A percentile compares a stretch with the other conserved stretches of the same genome.
Conservation (phyloP, 2,797 vertebrate species). For the Todus mexicanus region DNA sequence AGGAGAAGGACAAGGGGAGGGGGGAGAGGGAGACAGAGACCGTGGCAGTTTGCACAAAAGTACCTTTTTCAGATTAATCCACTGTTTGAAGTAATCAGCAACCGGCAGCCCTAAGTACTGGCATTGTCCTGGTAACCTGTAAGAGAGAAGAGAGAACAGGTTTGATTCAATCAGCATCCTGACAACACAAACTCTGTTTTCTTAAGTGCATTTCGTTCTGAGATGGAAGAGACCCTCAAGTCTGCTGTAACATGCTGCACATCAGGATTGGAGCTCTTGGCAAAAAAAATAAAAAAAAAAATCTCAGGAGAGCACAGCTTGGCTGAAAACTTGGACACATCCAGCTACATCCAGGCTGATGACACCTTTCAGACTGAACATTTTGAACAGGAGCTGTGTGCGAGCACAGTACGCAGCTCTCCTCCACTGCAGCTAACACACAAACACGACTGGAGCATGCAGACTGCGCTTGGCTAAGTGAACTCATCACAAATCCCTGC, state of each 20-base stretch:
- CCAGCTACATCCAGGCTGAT: background rate
- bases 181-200: conserved; percentile 59
- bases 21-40: background rate
- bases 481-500: background rate
- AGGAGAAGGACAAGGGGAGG: conserved; percentile 43
- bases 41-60: conserved; percentile 54
- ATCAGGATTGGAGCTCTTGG: background rate
- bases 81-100: conserved; percentile 87
- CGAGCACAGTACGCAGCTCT: background rate
- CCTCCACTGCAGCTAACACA: background rate
- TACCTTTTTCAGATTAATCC: conserved; percentile 89
- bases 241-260: background rate
- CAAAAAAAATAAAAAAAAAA: background rate
- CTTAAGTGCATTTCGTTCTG: conserved; percentile 22
- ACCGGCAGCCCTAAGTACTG: conserved; percentile 83
- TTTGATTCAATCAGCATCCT: conserved; percentile 63
- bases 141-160: conserved; percentile 72
- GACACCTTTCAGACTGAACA: background rate
- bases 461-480: background rate
- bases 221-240: conserved; percentile 42
- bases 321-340: background rate
- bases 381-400: background rate
- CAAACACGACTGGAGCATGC: background rate
- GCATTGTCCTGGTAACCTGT: conserved; percentile 84
- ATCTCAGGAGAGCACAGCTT: background rate